These are phyloP conservation scores for Ochlodes sylvanus DNA, from an alignment of 2,888 invertebrate genomes.

Conservation along the genomic window DNA sequence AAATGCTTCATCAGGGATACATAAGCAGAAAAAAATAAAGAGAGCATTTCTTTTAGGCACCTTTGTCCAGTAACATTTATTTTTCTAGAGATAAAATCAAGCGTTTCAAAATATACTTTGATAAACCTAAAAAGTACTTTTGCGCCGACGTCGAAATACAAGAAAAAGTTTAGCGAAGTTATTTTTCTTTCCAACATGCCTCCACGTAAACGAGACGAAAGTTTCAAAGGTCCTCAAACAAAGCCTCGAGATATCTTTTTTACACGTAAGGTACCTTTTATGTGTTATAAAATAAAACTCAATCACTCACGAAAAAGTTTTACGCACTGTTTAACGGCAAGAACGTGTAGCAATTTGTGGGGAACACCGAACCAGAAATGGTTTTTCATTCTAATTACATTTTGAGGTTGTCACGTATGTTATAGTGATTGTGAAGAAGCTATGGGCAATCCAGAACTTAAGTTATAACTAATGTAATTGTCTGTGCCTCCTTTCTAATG, in stretches of 20 bases:
- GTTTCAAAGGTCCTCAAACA: slow-evolving; percentile 32
- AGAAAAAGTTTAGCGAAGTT: slow-evolving; percentile 30
- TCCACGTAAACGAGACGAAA: slow-evolving; percentile 33
- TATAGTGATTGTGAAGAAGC: not conserved
- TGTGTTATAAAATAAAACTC: slow-evolving; percentile 49
- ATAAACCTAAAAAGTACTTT: slow-evolving; percentile 21
- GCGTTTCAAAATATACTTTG: slow-evolving; percentile 14
- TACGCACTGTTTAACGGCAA: slow-evolving; percentile 46
- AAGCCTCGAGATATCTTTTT: slow-evolving; percentile 34
- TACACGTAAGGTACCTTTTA: slow-evolving; percentile 40
- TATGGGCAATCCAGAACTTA: too few relatives aligned
- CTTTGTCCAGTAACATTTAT: slow-evolving; percentile 4
- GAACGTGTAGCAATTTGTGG: slow-evolving; percentile 44
- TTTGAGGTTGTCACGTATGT: slow-evolving; percentile 50
- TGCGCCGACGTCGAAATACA: slow-evolving; percentile 24
- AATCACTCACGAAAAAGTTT: slow-evolving; percentile 47
- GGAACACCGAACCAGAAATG: slow-evolving; percentile 40
- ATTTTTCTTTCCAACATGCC: slow-evolving; percentile 31
- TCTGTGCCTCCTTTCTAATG: too few relatives aligned
- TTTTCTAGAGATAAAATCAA: slow-evolving; percentile 27
- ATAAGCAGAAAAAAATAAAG: too few relatives aligned
- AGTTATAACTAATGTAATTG: too few relatives aligned
- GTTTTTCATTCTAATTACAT: slow-evolving; percentile 48
- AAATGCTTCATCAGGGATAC: too few relatives aligned
- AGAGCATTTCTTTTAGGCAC: slow-evolving; percentile 8